Percentiles rank a stretch among this genome's conserved stretches.
Conservation (phyloP, 1,140 invertebrate genomes). For the Oscheius sp. region DNA sequence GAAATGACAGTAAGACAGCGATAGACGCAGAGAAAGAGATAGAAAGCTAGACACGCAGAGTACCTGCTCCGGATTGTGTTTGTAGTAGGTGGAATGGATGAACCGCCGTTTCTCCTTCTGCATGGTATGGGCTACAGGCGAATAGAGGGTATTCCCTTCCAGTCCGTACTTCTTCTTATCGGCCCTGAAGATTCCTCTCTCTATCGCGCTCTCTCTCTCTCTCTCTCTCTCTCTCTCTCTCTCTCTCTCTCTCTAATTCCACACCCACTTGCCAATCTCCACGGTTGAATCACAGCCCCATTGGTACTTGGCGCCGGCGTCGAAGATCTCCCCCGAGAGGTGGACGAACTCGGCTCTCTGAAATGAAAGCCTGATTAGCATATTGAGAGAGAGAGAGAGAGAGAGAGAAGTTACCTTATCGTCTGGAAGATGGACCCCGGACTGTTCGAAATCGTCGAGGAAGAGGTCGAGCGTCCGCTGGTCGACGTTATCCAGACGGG, state of each 20-base stretch:
- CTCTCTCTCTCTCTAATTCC: too few species aligned
- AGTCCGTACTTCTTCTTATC: constrained; percentile 23
- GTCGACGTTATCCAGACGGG: constrained; percentile 37
- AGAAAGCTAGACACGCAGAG: neutral
- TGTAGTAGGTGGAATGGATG: constrained; percentile 35
- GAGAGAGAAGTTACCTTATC: constrained; percentile 9
- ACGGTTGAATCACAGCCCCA: constrained; percentile 26
- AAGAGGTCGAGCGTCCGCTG: constrained; percentile 34
- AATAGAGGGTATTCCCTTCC: neutral
- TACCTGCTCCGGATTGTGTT: constrained; percentile 32
- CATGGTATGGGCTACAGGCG: constrained; percentile 28
- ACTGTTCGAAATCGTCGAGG: constrained; percentile 40
- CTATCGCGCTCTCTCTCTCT: too few species aligned
- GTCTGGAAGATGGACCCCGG: constrained; percentile 39
- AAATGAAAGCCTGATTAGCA: constrained; percentile 5
- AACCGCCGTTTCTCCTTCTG: constrained; percentile 25
- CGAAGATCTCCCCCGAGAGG: constrained; percentile 33
- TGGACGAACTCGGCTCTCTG: constrained; percentile 37
- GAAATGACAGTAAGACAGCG: neutral
- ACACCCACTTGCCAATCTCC: constrained; percentile 12
- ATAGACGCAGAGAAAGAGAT: neutral
- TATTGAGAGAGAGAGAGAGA: neutral
- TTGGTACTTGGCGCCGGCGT: constrained; percentile 32
- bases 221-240: too few species aligned
- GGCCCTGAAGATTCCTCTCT: constrained; percentile 2